phyloP scores from a whole-genome alignment of 2,113 vertebrate species.

The Mus spicilegus region DNA sequence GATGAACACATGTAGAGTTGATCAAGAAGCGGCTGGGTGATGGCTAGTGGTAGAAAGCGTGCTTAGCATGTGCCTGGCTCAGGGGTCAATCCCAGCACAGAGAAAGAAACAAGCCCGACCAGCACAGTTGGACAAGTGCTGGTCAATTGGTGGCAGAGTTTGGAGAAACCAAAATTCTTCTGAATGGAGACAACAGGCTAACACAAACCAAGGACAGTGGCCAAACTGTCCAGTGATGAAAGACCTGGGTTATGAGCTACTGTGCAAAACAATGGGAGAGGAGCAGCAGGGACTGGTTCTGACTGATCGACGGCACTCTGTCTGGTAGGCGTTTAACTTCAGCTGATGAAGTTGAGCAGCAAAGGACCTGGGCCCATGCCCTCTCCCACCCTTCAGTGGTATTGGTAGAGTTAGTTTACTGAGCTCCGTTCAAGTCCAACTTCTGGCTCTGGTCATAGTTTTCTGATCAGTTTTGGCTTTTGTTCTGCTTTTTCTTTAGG shows the following conservation, averaged over 20 bases:
- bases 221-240: not conserved
- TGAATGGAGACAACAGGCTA: not conserved
- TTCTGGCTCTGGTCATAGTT: not conserved
- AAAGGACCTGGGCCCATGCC: accelerated
- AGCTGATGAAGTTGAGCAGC: not conserved
- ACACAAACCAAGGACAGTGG: not conserved
- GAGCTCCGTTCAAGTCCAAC: accelerated
- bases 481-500: not conserved
- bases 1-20: not conserved
- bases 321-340: not conserved
- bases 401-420: accelerated
- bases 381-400: not conserved
- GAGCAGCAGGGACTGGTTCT: not conserved
- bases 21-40: not conserved
- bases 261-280: not conserved
- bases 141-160: not conserved
- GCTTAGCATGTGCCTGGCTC: too few species aligned
- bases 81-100: not conserved
- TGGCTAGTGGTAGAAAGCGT: not conserved
- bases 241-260: not conserved
- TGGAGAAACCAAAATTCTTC: not conserved
- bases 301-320: not conserved
- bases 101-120: not conserved
- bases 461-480: not conserved
- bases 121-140: not conserved